phyloP scores from a whole-genome alignment of 2,797 vertebrate species.

The Chanos chanos region DNA sequence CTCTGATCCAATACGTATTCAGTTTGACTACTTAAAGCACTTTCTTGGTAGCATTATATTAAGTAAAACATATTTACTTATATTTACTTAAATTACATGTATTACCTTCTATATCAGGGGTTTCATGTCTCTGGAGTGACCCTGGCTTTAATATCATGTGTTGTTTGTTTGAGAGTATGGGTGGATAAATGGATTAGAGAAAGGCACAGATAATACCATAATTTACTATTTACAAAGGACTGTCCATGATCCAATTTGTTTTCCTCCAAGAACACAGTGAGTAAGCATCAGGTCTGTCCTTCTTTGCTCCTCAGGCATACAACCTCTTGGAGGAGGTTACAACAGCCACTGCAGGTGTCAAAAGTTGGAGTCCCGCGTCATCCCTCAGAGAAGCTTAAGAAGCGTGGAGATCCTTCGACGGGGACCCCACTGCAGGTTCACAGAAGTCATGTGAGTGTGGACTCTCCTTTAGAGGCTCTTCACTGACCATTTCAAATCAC shows the following conservation, averaged over 20 bases:
- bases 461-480: too few species aligned
- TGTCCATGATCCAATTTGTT: too few species aligned
- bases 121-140: too few species aligned
- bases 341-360: conserved; percentile 66
- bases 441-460: conserved; percentile 73
- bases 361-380: conserved; percentile 67
- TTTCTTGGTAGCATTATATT: too few species aligned
- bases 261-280: too few species aligned
- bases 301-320: conserved; percentile 56
- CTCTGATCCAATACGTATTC: too few species aligned
- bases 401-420: conserved; percentile 65
- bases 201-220: background rate
- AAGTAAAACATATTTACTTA: too few species aligned
- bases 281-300: background rate
- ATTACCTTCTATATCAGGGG: too few species aligned
- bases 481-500: too few species aligned
- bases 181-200: conserved; percentile 18
- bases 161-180: background rate
- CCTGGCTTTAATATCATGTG: background rate
- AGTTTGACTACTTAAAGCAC: too few species aligned
- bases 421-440: conserved; percentile 61
- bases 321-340: conserved; percentile 60
- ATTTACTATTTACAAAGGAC: accelerated
- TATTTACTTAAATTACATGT: too few species aligned
- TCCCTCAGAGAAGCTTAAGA: conserved; percentile 60